These are phyloP conservation scores for Anas platyrhynchos DNA, from an alignment of 2,113 vertebrate genomes.

Conservation along the genomic window DNA sequence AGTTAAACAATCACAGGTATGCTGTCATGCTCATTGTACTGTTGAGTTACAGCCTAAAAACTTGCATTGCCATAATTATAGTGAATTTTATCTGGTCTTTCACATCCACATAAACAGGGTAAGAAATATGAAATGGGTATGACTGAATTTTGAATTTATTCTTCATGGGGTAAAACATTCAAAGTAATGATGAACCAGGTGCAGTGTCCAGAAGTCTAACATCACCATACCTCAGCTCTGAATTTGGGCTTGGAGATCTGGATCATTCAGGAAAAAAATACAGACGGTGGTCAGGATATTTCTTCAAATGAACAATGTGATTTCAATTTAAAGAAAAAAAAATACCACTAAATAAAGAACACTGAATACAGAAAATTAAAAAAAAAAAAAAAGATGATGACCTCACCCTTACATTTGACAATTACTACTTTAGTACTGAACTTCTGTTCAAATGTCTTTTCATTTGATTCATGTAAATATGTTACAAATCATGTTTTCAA, in stretches of 20 bases:
- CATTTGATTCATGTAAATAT: not conserved
- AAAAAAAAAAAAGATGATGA: not conserved
- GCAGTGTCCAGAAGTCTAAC: not conserved
- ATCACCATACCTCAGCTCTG: not conserved
- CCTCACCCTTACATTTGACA: not conserved
- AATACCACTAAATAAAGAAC: not conserved
- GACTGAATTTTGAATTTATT: not conserved
- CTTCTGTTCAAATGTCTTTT: not conserved
- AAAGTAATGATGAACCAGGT: not conserved
- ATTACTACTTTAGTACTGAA: not conserved
- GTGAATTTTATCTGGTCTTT: not conserved
- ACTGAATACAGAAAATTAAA: not conserved
- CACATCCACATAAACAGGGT: not conserved
- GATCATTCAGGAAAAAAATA: not conserved
- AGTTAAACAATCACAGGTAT: not conserved
- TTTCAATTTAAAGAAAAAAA: not conserved
- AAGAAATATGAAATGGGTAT: not conserved
- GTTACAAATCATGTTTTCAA: not conserved
- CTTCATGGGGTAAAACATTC: not conserved
- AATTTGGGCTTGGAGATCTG: not conserved
- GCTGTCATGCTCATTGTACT: not conserved
- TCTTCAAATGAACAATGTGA: not conserved
- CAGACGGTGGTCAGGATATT: not conserved
- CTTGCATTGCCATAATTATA: not conserved
- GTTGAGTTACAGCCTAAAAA: not conserved